Percentiles rank a stretch among this genome's conserved stretches.
These are phyloP conservation scores for Pangasius krempfi DNA, from an alignment of 2,797 vertebrate species.

Conservation along the genomic window DNA sequence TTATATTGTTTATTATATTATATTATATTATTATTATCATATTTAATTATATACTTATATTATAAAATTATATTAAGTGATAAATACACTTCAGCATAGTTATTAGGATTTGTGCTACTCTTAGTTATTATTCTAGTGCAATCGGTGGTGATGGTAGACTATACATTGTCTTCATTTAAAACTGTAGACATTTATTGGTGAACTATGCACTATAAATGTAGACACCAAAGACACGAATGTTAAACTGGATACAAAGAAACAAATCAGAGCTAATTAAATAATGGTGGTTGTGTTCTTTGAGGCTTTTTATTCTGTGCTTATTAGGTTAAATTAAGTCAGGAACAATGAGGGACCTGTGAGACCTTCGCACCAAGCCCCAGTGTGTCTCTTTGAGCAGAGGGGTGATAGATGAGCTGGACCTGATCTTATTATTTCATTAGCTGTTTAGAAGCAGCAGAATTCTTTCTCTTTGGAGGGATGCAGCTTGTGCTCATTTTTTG, in stretches of 20 bases:
- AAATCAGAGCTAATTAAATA: neutral
- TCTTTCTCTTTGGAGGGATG: slow-evolving; percentile 47
- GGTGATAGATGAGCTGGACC: slow-evolving; percentile 64
- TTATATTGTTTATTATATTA: no score
- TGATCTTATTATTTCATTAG: slow-evolving; percentile 78
- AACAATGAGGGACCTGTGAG: slow-evolving; percentile 39
- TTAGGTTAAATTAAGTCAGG: slow-evolving; percentile 34
- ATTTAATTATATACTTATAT: no score
- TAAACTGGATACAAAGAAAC: neutral
- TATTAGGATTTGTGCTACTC: neutral
- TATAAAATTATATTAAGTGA: no score
- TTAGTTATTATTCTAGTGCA: neutral
- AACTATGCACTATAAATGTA: neutral
- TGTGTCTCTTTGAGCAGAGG: slow-evolving; percentile 44
- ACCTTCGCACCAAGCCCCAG: slow-evolving; percentile 6
- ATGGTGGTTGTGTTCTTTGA: neutral
- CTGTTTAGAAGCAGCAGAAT: slow-evolving; percentile 71
- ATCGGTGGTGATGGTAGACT: neutral
- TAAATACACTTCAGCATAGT: neutral
- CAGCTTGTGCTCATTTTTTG: slow-evolving; percentile 68
- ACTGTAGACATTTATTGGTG: neutral
- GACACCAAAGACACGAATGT: neutral
- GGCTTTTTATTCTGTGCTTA: slow-evolving; percentile 10
- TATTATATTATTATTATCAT: no score
- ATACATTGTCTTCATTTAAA: neutral